Evolutionary conservation across 1,140 invertebrate species (phyloP), one percentile per base, ranked within the genome.

Genomic region (Drosophila mauritiana): DNA sequence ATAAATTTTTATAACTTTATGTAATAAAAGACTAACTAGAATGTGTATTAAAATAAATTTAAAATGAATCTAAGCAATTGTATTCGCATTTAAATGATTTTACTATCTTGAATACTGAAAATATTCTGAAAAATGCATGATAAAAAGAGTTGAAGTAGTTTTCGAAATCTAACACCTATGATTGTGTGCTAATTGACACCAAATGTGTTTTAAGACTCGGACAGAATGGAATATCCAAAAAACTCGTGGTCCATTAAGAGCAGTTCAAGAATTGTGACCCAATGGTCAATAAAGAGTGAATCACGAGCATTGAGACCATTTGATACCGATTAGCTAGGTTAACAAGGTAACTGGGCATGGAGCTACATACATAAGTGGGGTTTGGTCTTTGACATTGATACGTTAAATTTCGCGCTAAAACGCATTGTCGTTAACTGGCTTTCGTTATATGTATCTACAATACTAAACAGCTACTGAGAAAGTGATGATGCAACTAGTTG

Each of bases 401-500:
- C 34, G 64, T 17, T 53, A 68, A 43, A 65, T 36, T 68, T 68
- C 64, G 46, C 64, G 36, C 64, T 52, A 20, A 36, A 68, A 52
- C 56, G 3, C 55, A 27, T 61, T 64, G 61, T 52, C 20, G 45
- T 46, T 37, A 65, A 65, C 27, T 68, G 46, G 61, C n/a, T 55
- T 25, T 51, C 25, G n/a, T 36, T 43, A 4, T 43, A 43, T 40
- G 39, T n/a, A n/a, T 39, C 3, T 39, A 8, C 31, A 31, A 15
- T 42, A 42, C 20, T 42, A 15, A 3, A 15, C 34, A 11, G 25
- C 43, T 27, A 27, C 46, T 52, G 64, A 25, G 46, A 65, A 53
- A 65, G 46, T 68, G 64, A 65, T 68, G 64, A 68, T 68, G 64
- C 64, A 68, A 68, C 64, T 68, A 53, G 64, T 68, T 51, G 64